These are phyloP conservation scores for Odontothrips loti DNA, from an alignment of 2,888 invertebrate genomes.

Conservation along the genomic window DNA sequence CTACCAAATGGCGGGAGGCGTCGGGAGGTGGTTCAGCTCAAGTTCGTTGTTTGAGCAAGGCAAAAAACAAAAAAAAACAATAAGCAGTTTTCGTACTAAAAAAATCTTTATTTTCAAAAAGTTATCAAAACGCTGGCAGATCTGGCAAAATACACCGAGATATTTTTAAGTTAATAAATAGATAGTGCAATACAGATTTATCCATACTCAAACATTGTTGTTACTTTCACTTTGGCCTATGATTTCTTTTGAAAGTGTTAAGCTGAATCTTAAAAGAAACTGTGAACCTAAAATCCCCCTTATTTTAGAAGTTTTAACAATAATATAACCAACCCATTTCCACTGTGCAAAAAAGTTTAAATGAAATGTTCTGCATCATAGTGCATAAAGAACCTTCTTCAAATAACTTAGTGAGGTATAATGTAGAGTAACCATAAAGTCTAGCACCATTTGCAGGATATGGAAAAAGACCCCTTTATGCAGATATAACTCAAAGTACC, in stretches of 20 bases:
- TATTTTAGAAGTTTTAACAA: too few species aligned
- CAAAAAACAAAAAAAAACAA: background rate
- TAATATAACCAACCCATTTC: background rate
- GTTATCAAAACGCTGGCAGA: background rate
- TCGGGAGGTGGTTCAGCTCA: background rate
- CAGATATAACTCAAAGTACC: background rate
- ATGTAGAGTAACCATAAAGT: background rate
- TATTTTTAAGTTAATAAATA: too few species aligned
- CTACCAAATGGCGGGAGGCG: background rate
- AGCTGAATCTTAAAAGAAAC: too few species aligned
- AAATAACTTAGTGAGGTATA: background rate
- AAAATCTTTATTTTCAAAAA: background rate
- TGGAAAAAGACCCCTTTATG: too few species aligned
- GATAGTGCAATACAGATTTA: too few species aligned
- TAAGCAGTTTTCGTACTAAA: background rate
- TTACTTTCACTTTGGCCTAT: too few species aligned
- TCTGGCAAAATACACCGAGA: too few species aligned
- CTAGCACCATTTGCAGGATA: background rate
- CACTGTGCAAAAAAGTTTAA: background rate
- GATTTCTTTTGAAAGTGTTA: too few species aligned
- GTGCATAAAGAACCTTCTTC: background rate
- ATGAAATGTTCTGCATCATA: background rate
- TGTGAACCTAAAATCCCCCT: too few species aligned
- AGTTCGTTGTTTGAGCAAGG: too few species aligned
- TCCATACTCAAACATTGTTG: too few species aligned